Percentiles rank a stretch among this genome's conserved stretches.
These are phyloP conservation scores for Glandiceps talaboti DNA, from an alignment of 53 echinoderm and acorn worm genomes.

Conservation along the genomic window DNA sequence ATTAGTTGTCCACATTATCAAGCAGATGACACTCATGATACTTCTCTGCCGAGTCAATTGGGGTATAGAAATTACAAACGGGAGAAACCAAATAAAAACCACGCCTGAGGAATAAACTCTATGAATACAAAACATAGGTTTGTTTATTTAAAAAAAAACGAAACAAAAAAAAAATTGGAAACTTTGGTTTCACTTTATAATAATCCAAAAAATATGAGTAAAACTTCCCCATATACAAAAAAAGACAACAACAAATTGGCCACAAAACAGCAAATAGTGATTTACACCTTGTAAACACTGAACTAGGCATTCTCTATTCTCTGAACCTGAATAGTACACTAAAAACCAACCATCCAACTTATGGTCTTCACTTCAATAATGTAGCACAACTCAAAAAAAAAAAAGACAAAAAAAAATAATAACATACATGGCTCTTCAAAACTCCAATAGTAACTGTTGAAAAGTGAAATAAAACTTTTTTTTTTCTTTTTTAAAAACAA, in stretches of 20 bases:
- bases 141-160: slow-evolving; percentile 13
- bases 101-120: background rate
- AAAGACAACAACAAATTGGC: slow-evolving; percentile 1
- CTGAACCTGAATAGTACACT: background rate
- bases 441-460: background rate
- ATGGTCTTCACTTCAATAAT: background rate
- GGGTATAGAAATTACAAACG: background rate
- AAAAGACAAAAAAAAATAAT: too few relatives aligned
- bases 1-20: background rate
- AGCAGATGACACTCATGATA: background rate
- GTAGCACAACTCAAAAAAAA: background rate
- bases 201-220: slow-evolving; percentile 26
- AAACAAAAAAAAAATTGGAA: slow-evolving; percentile 51
- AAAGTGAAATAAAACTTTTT: slow-evolving; percentile 4
- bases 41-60: background rate
- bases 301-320: too few relatives aligned
- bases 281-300: background rate
- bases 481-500: background rate
- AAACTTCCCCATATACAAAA: slow-evolving; percentile 37
- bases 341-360: background rate
- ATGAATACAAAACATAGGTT: background rate
- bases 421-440: background rate
- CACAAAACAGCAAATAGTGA: background rate
- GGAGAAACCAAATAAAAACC: background rate
- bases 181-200: slow-evolving; percentile 53